These are phyloP conservation scores for Bellardia pandia DNA, from an alignment of 2,888 invertebrate species.

Conservation along the genomic window DNA sequence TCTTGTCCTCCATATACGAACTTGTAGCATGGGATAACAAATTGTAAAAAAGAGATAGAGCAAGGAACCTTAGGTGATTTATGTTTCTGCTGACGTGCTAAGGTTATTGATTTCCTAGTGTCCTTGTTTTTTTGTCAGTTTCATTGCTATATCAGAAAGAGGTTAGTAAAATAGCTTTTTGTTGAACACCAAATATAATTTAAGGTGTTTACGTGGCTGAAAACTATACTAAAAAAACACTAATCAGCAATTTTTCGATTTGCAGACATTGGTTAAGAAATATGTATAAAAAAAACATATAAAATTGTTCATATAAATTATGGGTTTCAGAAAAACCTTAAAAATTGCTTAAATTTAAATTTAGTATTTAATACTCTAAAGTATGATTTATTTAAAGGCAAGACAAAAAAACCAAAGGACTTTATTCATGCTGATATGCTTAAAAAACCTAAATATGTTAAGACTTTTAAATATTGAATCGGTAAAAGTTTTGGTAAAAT, in stretches of 20 bases:
- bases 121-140: not conserved
- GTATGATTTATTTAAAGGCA: too few relatives aligned
- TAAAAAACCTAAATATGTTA: too few relatives aligned
- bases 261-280: not conserved
- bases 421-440: too few relatives aligned
- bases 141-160: not conserved
- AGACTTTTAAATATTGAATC: too few relatives aligned
- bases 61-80: slow-evolving; percentile 43
- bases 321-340: too few relatives aligned
- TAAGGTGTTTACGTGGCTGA: not conserved
- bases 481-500: too few relatives aligned
- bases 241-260: not conserved
- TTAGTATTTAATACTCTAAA: too few relatives aligned
- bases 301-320: too few relatives aligned
- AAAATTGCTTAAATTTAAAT: too few relatives aligned
- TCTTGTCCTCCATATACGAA: not conserved
- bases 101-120: slow-evolving; percentile 65
- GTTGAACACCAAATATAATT: not conserved
- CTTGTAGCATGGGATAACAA: not conserved
- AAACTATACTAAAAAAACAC: not conserved
- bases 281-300: too few relatives aligned
- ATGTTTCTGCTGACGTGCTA: slow-evolving; percentile 51
- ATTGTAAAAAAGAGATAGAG: not conserved
- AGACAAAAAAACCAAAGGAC: too few relatives aligned
- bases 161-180: not conserved